Conservation (phyloP, 2,888 invertebrate species). For the Lithodes maja region DNA sequence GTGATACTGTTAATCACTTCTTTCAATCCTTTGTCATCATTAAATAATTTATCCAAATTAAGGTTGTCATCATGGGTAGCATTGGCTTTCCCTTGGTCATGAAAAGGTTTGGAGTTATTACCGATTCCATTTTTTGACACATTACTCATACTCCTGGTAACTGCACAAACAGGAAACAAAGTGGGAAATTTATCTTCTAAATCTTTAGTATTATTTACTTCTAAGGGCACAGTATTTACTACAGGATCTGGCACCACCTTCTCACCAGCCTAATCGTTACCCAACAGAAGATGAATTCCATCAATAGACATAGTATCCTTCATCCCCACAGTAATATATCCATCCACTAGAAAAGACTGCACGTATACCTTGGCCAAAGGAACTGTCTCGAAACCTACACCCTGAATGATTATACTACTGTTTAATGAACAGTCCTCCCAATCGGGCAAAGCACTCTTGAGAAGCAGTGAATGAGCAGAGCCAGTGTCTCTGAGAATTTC, state of each 20-base stretch:
- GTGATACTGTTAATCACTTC: neutral
- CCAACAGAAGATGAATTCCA: conserved; percentile 6
- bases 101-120: neutral
- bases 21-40: neutral
- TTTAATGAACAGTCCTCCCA: neutral
- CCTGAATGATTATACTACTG: neutral
- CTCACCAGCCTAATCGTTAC: conserved; percentile 10
- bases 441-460: neutral
- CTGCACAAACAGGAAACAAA: conserved; percentile 11
- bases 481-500: neutral
- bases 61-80: neutral
- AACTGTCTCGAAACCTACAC: neutral
- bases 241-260: conserved; percentile 17
- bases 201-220: neutral
- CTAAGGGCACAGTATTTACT: neutral
- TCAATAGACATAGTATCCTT: conserved; percentile 1
- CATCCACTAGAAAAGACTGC: neutral
- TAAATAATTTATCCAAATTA: neutral
- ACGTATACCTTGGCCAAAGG: neutral
- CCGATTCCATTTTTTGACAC: neutral
- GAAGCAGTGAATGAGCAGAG: neutral
- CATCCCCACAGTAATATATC: neutral
- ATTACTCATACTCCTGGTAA: neutral
- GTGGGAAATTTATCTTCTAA: neutral
- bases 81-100: neutral